These are phyloP conservation scores for Cyprinodon brontotheroides DNA, from an alignment of 2,113 vertebrate genomes.

Conservation along the genomic window DNA sequence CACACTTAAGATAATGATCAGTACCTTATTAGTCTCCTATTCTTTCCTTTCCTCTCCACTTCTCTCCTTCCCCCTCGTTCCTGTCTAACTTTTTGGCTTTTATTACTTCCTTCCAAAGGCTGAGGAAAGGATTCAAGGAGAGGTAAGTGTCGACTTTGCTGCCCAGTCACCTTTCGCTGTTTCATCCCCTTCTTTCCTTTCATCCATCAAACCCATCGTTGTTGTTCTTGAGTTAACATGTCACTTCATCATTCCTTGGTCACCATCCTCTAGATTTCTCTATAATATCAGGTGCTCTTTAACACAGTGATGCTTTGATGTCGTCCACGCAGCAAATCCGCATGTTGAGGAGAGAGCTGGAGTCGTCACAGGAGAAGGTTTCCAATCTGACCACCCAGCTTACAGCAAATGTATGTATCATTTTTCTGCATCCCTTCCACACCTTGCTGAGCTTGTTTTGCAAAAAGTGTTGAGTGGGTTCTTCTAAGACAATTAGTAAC, in stretches of 20 bases:
- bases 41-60: conserved; percentile 16
- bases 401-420: conserved; percentile 87
- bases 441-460: neutral
- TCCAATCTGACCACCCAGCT: conserved; percentile 91
- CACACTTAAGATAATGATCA: conserved; percentile 1
- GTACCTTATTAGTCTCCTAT: conserved; percentile 9
- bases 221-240: conserved; percentile 24
- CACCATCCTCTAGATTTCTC: conserved; percentile 7
- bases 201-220: conserved; percentile 26
- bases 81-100: conserved; percentile 79
- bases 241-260: conserved; percentile 20
- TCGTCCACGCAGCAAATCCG: conserved; percentile 88
- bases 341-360: conserved; percentile 91
- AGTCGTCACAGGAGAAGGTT: conserved; percentile 96
- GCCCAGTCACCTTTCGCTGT: conserved; percentile 42
- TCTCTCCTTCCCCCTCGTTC: conserved; percentile 6
- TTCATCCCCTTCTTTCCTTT: conserved; percentile 28
- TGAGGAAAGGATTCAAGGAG: conserved; percentile 97
- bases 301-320: neutral
- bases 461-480: neutral
- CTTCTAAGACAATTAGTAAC: neutral
- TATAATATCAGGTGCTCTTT: neutral
- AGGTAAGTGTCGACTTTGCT: conserved; percentile 80
- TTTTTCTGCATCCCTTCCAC: neutral
- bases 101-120: conserved; percentile 82